These are phyloP conservation scores for Stegostoma tigrinum DNA, from an alignment of 2,113 vertebrate species.

Conservation along the genomic window DNA sequence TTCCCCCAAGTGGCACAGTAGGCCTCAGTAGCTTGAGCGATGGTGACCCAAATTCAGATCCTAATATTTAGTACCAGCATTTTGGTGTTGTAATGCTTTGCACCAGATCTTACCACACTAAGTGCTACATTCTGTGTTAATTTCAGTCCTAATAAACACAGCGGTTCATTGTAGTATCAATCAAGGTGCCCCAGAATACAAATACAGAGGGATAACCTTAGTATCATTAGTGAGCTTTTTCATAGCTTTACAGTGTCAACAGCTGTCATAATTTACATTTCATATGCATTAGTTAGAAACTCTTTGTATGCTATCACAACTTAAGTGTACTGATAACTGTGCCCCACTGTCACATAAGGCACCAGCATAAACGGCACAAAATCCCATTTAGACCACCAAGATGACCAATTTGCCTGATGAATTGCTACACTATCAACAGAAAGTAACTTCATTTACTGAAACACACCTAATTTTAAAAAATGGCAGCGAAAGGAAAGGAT, in stretches of 20 bases:
- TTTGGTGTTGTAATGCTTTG: background rate
- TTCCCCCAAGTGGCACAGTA: background rate
- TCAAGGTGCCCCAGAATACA: background rate
- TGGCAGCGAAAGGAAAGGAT: too few relatives aligned
- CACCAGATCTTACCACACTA: background rate
- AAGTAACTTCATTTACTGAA: too few relatives aligned
- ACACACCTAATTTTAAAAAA: too few relatives aligned
- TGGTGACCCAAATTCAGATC: background rate
- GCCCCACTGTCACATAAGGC: too few relatives aligned
- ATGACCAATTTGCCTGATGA: too few relatives aligned
- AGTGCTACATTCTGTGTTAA: background rate
- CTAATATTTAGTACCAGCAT: background rate
- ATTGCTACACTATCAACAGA: too few relatives aligned
- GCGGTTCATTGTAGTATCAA: too few relatives aligned
- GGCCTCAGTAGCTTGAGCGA: background rate
- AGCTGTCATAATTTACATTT: background rate
- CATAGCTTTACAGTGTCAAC: background rate
- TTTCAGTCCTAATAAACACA: background rate
- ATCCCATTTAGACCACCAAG: too few relatives aligned
- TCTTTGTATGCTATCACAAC: background rate
- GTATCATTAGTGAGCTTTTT: background rate
- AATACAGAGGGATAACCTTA: background rate
- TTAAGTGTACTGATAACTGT: too few relatives aligned
- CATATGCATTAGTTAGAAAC: background rate
- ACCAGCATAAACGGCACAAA: too few relatives aligned